Base-by-base conservation (phyloP, 2,113 vertebrate genomes). In the Dromas ardeola region DNA sequence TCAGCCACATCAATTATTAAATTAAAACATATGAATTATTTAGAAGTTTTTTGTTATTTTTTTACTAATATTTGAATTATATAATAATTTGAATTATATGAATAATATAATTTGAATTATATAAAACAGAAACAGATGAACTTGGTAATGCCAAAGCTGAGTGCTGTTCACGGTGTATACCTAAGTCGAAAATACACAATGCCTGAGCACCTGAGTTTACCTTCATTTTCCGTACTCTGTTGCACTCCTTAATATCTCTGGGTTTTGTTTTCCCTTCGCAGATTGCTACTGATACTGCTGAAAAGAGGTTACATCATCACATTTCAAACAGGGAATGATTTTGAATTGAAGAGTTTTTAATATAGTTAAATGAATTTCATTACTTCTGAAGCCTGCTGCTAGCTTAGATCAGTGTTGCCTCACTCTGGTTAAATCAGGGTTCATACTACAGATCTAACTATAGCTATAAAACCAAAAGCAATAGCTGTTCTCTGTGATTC, bases 151-250 rank as follows among this genome's bases (percentile, higher is more conserved):
- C 8, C 50, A 63, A 71, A 82, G 45, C 9, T 15, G 13, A 86
- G 20, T 15, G 8, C 11, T 45, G 10, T 36, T 88, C 45, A 22
- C 25, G 34, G 18, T 2, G 17, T 50, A 15, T 27, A 38, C 11
- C 14, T 3, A 20, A 36, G 27, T 50, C 52, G 38, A 62, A 84
- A 72, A 21, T 4, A 58, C 0, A 2, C 11, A 49, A 5, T 2
- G 1, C 17, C 38, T 67, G 32, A 65, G 23, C 8, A 43, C 2
- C 19, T 4, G 6, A 62, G 5, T 34, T 76, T 18, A 15, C 36
- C 20, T 92, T 73, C 26, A 13, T 23, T 79, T 72, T 42, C 5
- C 1, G 3, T 53, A 38, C n/a, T 34, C n/a, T 76, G 1, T 17
- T 6, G 5, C 17, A 63, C 6, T 30, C 3, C 42, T 5, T 10